phyloP scores from a whole-genome alignment of 2,888 invertebrate genomes.

The Tetheella fluctuosa region DNA sequence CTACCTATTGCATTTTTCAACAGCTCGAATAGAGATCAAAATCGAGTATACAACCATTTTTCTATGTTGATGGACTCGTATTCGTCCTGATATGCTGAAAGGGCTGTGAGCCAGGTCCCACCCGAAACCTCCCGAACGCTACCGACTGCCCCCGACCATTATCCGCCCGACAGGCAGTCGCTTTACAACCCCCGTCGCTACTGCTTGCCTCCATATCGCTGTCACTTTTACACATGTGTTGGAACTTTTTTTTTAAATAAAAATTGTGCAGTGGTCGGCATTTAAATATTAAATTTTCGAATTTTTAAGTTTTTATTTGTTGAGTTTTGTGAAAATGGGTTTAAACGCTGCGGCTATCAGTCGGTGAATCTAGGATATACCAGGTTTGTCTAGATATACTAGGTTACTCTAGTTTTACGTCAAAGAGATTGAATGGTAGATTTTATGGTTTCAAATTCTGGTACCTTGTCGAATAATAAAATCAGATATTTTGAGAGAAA shows the following conservation, averaged over 20 bases:
- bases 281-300: constrained; percentile 17
- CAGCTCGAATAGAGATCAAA: constrained; percentile 12
- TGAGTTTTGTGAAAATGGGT: constrained; percentile 50
- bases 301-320: not conserved
- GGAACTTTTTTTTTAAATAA: constrained; percentile 64
- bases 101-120: constrained; percentile 22
- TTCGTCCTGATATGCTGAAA: constrained; percentile 23
- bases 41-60: constrained; percentile 28
- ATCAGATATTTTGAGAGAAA: not conserved
- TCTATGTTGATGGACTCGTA: constrained; percentile 32
- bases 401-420: constrained; percentile 5
- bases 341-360: constrained; percentile 45
- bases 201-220: constrained; percentile 35
- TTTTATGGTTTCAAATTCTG: not conserved
- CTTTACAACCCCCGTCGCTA: constrained; percentile 47
- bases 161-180: constrained; percentile 53
- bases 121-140: constrained; percentile 23
- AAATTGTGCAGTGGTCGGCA: constrained; percentile 59
- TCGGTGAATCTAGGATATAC: constrained; percentile 13
- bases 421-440: not conserved
- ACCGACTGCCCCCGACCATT: constrained; percentile 36
- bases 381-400: constrained; percentile 10
- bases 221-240: constrained; percentile 57
- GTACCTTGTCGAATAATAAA: not conserved
- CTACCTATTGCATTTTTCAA: constrained; percentile 7